Base-by-base conservation (phyloP, 2,888 invertebrate species). In the Auanema freiburgensis region DNA sequence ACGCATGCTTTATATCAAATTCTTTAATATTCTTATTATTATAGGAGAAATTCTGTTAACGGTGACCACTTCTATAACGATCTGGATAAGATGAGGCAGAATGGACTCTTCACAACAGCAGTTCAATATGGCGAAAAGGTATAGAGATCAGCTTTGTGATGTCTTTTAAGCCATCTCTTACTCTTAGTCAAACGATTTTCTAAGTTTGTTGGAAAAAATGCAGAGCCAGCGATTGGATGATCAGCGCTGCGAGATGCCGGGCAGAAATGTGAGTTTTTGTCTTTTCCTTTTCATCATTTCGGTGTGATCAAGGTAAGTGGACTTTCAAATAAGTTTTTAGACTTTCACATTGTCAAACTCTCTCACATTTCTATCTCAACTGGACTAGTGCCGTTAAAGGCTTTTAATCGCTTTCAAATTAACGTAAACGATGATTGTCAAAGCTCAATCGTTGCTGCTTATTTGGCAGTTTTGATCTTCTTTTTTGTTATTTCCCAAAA, bases 211-310 rank as follows among this genome's bases (percentile, higher is more conserved):
- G 84, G 94, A 95, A 86, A 89, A 92, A 84, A 91, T 93, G 77
- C 95, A 96, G 86, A 91, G 92, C 87, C 92, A 92, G 79, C 89
- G 96, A 69, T 87, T 96, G 84, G 94, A 97, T 85, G 96, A 96
- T 88, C 96, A 97, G 88, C 90, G 96, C 87, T 96, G 95, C 86
- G 92, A 92, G 80, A 88, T 96, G 84, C 94, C 95, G 18, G 71
- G 70, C 40, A 66, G 65, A 21, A 63, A 71, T 40, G 71, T 71
- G 60, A 67, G 71, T 74, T 44, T 55, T 50, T n/a, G 6, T 42
- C 44, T 49, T 52, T 52, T 41, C 40, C 18, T 63, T 61, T 33
- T 33, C 33, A 5, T 33, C 33, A 33, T 33, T 33, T 33, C 4
- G 41, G 42, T 43, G 42, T 44, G 56, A 40, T 25, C 2, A 53